A percentile compares a stretch with the other conserved stretches of the same genome.
phyloP scores from a whole-genome alignment of 2,888 invertebrate species.

The Auanema freiburgensis region DNA sequence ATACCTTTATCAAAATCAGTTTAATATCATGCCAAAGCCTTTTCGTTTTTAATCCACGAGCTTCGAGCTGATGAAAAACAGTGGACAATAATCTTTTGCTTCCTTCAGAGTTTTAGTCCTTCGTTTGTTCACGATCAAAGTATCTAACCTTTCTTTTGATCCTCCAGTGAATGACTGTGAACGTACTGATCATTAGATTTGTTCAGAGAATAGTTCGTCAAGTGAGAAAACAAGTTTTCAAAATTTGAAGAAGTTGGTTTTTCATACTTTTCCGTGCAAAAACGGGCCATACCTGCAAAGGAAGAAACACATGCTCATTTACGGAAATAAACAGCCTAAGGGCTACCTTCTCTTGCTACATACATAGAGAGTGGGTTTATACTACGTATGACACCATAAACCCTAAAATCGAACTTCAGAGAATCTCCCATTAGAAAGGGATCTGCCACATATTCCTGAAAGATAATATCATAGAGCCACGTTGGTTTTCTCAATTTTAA shows the following conservation, averaged over 20 bases:
- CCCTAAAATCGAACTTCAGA: slow-evolving; percentile 68
- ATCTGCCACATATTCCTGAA: slow-evolving; percentile 66
- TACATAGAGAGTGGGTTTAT: slow-evolving; percentile 67
- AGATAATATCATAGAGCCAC: not conserved
- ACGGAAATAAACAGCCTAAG: slow-evolving; percentile 4
- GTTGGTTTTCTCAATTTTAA: no score
- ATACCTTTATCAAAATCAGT: slow-evolving; percentile 65
- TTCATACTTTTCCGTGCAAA: slow-evolving; percentile 68
- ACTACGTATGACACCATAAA: slow-evolving; percentile 67
- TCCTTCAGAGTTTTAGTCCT: slow-evolving; percentile 49
- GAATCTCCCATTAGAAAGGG: slow-evolving; percentile 65
- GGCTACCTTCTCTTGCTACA: slow-evolving; percentile 64
- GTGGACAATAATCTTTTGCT: slow-evolving; percentile 68
- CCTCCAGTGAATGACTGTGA: slow-evolving; percentile 58
- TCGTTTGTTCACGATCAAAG: not conserved
- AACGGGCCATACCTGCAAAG: slow-evolving; percentile 65
- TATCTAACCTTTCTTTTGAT: slow-evolving; percentile 55
- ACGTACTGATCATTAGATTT: slow-evolving; percentile 66
- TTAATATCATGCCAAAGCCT: slow-evolving; percentile 67
- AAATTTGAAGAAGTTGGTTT: slow-evolving; percentile 66
- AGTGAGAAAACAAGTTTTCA: slow-evolving; percentile 67
- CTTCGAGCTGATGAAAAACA: slow-evolving; percentile 65
- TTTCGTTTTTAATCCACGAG: slow-evolving; percentile 65
- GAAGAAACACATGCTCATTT: not conserved
- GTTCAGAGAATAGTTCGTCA: slow-evolving; percentile 69